Percentiles rank a stretch among this genome's conserved stretches.
Evolutionary conservation across 2,797 vertebrate species (phyloP).

Genomic region (Alcedo atthis): DNA sequence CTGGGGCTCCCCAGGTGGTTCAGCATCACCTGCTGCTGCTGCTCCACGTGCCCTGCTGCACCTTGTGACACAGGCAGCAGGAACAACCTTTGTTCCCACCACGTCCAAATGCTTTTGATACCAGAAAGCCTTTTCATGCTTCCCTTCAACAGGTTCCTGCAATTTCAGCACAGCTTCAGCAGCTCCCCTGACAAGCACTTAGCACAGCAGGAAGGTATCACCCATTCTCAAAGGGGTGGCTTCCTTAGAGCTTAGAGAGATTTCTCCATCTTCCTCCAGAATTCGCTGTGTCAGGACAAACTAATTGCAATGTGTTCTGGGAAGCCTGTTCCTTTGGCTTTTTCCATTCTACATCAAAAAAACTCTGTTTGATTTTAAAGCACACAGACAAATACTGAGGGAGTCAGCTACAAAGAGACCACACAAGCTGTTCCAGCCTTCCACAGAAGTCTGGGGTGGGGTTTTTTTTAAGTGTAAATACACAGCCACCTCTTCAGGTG

Average conservation of each 20-base stretch:
- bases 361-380: constrained; percentile 41
- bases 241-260: background rate
- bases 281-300: background rate
- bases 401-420: constrained; percentile 54
- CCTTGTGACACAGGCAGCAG: background rate
- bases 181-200: background rate
- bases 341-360: constrained; percentile 23
- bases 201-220: background rate
- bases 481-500: constrained; percentile 58
- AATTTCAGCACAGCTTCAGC: background rate
- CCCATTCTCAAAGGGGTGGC: background rate
- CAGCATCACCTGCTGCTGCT: background rate
- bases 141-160: background rate
- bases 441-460: background rate
- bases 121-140: background rate
- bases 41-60: background rate
- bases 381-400: constrained; percentile 12
- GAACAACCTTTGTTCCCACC: background rate
- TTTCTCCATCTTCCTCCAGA: background rate
- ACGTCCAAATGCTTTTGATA: background rate
- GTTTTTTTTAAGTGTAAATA: constrained; percentile 23
- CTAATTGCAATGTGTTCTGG: background rate
- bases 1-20: background rate
- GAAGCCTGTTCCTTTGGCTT: constrained; percentile 6
- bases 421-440: constrained; percentile 58